Percentiles rank a stretch among this genome's conserved stretches.
phyloP scores from a whole-genome alignment of 1,140 invertebrate species.

The Magallana ariakensis region DNA sequence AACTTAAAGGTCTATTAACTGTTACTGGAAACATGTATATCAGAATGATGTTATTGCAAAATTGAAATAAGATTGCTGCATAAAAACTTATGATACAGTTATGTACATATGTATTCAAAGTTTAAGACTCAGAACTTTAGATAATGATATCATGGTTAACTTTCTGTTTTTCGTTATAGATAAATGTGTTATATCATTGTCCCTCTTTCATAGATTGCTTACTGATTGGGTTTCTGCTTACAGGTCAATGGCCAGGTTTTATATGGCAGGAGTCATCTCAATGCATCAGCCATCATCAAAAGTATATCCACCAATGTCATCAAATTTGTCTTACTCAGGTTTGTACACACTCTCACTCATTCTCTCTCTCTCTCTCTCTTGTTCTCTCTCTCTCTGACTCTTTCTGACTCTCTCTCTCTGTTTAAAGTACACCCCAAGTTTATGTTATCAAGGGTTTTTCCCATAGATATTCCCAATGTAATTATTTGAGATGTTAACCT shows the following conservation, averaged over 20 bases:
- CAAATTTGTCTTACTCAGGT: constrained; percentile 94
- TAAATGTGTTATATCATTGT: neutral
- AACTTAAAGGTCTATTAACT: too few relatives aligned
- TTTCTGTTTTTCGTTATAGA: too few relatives aligned
- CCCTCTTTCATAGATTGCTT: neutral
- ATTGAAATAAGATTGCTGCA: too few relatives aligned
- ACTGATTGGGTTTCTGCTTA: constrained; percentile 73
- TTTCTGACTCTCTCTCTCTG: too few relatives aligned
- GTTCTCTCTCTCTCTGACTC: too few relatives aligned
- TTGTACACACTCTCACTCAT: constrained; percentile 67
- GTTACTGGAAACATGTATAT: too few relatives aligned
- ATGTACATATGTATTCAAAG: too few relatives aligned
- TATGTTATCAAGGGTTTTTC: neutral
- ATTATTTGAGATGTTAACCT: neutral
- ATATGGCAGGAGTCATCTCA: constrained; percentile 96
- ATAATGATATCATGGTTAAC: too few relatives aligned
- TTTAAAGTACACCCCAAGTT: neutral
- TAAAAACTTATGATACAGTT: too few relatives aligned
- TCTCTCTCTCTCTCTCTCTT: too few relatives aligned
- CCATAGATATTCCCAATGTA: neutral
- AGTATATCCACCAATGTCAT: constrained; percentile 89
- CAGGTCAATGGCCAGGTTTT: constrained; percentile 96
- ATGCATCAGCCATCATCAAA: constrained; percentile 97
- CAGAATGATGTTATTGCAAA: too few relatives aligned
- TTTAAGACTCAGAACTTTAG: too few relatives aligned